Conservation (phyloP, 23 tunicate species). For the Phallusia fumigata region DNA sequence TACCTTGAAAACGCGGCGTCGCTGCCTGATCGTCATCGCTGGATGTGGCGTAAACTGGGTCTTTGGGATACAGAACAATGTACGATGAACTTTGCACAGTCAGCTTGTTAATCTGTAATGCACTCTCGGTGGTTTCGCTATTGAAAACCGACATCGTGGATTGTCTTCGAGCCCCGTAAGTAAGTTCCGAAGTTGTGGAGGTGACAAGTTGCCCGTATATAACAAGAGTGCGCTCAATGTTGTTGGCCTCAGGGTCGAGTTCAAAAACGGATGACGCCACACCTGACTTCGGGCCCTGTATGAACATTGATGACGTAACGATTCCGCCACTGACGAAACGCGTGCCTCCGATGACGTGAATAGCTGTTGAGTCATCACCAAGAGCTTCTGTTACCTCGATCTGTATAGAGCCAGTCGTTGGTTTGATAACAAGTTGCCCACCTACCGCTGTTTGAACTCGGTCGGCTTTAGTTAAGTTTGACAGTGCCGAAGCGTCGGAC, state of each 20-base stretch:
- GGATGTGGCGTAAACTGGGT: neutral
- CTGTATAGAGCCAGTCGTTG: neutral
- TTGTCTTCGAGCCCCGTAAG: neutral
- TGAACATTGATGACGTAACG: neutral
- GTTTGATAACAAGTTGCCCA: neutral
- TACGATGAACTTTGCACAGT: neutral
- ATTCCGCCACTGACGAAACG: neutral
- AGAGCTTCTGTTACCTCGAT: neutral
- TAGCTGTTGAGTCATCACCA: slow-evolving; percentile 27
- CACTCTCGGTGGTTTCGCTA: neutral
- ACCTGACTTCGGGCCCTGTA: neutral
- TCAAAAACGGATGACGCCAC: neutral
- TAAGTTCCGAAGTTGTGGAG: neutral
- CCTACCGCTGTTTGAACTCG: slow-evolving; percentile 2
- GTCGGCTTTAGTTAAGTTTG: neutral
- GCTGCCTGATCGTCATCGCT: neutral
- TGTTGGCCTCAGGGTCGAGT: neutral
- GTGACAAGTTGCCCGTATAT: slow-evolving; percentile 8
- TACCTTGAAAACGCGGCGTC: slow-evolving; percentile 20
- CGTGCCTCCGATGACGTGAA: slow-evolving; percentile 11
- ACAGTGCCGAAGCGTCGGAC: neutral
- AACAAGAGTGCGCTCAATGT: neutral
- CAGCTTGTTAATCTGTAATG: neutral
- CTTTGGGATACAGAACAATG: slow-evolving; percentile 17
- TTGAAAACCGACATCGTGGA: slow-evolving; percentile 12